These are phyloP conservation scores for Phodopus roborovskii DNA, from an alignment of 2,113 vertebrate genomes.

Conservation along the genomic window DNA sequence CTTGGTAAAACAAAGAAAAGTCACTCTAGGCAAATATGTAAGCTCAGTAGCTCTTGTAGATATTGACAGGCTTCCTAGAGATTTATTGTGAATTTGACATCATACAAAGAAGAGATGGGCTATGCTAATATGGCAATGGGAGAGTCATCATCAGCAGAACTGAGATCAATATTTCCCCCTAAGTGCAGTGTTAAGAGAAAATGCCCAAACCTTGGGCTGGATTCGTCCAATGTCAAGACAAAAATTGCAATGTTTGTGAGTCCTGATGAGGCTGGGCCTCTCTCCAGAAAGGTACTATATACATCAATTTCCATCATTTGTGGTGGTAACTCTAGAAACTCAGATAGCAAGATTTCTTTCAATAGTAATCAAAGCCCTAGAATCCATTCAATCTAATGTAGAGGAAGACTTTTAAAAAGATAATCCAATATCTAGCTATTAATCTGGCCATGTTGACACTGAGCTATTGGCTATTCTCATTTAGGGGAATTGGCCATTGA, in stretches of 20 bases:
- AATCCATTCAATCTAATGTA: slow-evolving; percentile 12
- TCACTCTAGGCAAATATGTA: not conserved
- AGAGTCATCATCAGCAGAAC: not conserved
- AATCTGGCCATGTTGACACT: slow-evolving; percentile 61
- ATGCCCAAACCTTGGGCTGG: not conserved
- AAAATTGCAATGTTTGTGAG: slow-evolving; percentile 39
- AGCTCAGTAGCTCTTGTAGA: not conserved
- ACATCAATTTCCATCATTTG: slow-evolving; percentile 69
- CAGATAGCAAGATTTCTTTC: slow-evolving; percentile 57
- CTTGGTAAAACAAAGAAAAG: not conserved
- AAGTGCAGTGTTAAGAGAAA: slow-evolving; percentile 8
- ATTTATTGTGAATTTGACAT: not conserved
- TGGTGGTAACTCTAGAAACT: slow-evolving; percentile 63
- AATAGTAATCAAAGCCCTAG: slow-evolving; percentile 3
- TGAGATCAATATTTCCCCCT: not conserved
- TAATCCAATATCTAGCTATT: slow-evolving; percentile 64
- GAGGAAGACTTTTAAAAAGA: slow-evolving; percentile 10
- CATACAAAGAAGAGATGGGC: not conserved
- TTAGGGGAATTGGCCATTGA: slow-evolving; percentile 27
- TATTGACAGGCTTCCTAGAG: not conserved
- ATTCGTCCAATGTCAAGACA: slow-evolving; percentile 64
- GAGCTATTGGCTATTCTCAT: slow-evolving; percentile 57
- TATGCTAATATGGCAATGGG: not conserved
- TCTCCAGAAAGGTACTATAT: slow-evolving; percentile 66
- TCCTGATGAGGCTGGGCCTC: slow-evolving; percentile 46